phyloP scores from a whole-genome alignment of 2,113 vertebrate species.

The Psilopsiagon aymara region DNA sequence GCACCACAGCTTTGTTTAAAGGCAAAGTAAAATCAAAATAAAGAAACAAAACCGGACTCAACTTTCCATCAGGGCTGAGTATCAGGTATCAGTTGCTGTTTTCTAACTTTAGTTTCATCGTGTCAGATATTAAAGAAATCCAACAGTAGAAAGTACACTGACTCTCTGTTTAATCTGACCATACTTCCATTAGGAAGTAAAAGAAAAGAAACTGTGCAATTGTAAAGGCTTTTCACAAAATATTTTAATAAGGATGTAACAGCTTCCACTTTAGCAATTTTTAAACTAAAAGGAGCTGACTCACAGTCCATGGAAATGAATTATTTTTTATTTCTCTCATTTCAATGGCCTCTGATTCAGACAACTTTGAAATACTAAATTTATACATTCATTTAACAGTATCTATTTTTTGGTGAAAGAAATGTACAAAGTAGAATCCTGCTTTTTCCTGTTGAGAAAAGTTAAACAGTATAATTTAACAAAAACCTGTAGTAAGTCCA shows the following conservation, averaged over 20 bases:
- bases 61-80: neutral
- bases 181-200: neutral
- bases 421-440: conserved; percentile 36
- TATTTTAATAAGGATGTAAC: conserved; percentile 64
- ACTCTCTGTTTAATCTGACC: conserved; percentile 49
- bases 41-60: neutral
- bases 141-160: neutral
- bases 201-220: conserved; percentile 29
- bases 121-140: neutral
- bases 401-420: conserved; percentile 34
- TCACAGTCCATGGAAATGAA: neutral
- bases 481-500: neutral
- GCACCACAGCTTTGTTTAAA: neutral
- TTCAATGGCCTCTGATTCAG: conserved; percentile 37
- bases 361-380: conserved; percentile 13
- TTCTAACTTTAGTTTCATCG: neutral
- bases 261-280: conserved; percentile 39
- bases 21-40: neutral
- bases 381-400: conserved; percentile 54
- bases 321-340: neutral
- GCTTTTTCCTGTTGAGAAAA: conserved; percentile 24
- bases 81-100: neutral
- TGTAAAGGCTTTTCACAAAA: conserved; percentile 52
- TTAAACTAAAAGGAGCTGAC: conserved; percentile 43
- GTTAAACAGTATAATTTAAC: neutral